A percentile compares a stretch with the other conserved stretches of the same genome.
Conservation (phyloP, 2,113 vertebrate species). For the Tyrannus savana region DNA sequence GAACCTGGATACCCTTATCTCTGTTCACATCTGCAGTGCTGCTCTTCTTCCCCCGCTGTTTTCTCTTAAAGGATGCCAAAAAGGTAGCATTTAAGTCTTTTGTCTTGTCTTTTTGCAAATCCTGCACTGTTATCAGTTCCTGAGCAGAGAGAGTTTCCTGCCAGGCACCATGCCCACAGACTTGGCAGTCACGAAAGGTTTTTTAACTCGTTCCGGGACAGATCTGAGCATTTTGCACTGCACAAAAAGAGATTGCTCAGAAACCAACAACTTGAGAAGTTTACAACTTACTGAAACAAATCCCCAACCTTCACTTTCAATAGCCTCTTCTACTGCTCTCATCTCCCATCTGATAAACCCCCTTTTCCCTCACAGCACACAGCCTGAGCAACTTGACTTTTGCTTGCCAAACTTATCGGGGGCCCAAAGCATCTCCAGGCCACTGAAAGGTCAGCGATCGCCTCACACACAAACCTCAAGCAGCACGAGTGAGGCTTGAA, state of each 20-base stretch:
- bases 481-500: neutral
- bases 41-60: neutral
- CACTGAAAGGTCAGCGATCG: neutral
- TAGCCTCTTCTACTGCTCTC: neutral
- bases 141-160: slow-evolving; percentile 22
- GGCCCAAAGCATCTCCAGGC: neutral
- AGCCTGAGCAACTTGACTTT: fast-evolving
- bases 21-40: slow-evolving; percentile 21
- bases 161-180: slow-evolving; percentile 39
- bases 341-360: neutral
- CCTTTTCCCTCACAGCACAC: neutral
- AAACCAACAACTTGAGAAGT: neutral
- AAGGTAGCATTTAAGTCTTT: slow-evolving; percentile 48
- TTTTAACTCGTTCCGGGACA: slow-evolving; percentile 38
- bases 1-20: slow-evolving; percentile 8
- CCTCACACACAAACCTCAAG: neutral
- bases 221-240: neutral
- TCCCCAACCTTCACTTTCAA: neutral
- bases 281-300: neutral
- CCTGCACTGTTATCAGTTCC: slow-evolving; percentile 13
- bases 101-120: slow-evolving; percentile 44
- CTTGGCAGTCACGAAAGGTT: slow-evolving; percentile 8
- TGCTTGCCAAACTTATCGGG: fast-evolving
- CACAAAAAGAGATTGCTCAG: fast-evolving
- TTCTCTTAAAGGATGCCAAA: slow-evolving; percentile 41